A percentile compares a stretch with the other conserved stretches of the same genome.
phyloP scores from a whole-genome alignment of 2,797 vertebrate species.

The Mus spretus region DNA sequence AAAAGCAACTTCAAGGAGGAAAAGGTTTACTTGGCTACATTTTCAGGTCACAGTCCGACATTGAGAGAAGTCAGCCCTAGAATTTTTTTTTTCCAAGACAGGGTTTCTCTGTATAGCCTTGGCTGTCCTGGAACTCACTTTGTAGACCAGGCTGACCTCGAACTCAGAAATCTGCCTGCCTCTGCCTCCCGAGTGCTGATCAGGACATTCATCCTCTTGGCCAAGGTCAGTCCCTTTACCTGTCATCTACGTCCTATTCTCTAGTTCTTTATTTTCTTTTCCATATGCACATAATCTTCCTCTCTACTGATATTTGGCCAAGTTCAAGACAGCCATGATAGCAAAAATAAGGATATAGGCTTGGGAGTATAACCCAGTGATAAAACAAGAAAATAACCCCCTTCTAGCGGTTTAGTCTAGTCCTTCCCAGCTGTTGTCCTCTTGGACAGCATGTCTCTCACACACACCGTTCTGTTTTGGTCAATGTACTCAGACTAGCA shows the following conservation, averaged over 20 bases:
- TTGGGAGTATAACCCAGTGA: not conserved
- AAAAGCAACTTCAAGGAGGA: not conserved
- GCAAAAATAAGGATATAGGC: constrained; percentile 16
- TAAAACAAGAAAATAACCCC: not conserved
- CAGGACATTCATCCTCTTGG: not conserved
- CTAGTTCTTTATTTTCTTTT: constrained; percentile 7
- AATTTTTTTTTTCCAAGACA: not conserved
- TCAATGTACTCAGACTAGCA: not conserved
- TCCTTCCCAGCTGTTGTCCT: not conserved
- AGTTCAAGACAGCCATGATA: constrained; percentile 27
- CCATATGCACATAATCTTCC: not conserved
- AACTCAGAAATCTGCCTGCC: too few relatives aligned
- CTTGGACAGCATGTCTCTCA: not conserved
- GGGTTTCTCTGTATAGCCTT: too few relatives aligned
- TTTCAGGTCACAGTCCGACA: not conserved
- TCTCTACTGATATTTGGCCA: not conserved
- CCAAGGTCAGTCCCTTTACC: not conserved
- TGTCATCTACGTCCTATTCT: not conserved
- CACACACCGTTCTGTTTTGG: not conserved
- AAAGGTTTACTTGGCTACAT: not conserved
- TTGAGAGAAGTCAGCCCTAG: not conserved
- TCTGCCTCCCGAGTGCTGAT: too few relatives aligned
- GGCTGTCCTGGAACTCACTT: too few relatives aligned
- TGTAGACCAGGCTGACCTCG: too few relatives aligned
- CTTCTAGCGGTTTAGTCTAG: not conserved